phyloP scores from a whole-genome alignment of 2,797 vertebrate species.

The Tarsius wallacei region DNA sequence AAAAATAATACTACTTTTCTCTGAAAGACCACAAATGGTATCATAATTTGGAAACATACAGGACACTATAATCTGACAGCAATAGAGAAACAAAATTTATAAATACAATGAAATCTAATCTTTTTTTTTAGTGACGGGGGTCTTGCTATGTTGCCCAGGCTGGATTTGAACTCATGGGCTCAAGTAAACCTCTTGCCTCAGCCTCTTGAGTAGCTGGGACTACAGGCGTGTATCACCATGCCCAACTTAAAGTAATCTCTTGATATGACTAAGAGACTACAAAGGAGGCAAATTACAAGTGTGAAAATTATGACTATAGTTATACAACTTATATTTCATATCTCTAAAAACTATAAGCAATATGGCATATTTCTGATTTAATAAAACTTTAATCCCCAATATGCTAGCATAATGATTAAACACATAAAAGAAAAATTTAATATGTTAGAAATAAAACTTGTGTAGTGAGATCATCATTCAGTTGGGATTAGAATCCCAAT shows the following conservation, averaged over 20 bases:
- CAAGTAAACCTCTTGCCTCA: too few species aligned
- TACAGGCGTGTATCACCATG: too few species aligned
- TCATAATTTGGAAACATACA: neutral
- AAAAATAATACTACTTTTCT: neutral
- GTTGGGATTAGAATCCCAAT: neutral
- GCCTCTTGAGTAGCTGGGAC: too few species aligned
- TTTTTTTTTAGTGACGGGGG: too few species aligned
- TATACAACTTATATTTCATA: neutral
- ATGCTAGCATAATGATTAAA: neutral
- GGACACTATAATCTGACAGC: neutral
- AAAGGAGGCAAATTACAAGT: neutral
- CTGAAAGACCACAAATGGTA: conserved; percentile 32
- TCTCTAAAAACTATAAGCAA: conserved; percentile 37
- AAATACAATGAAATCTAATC: conserved; percentile 11
- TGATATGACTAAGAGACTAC: neutral
- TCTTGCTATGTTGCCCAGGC: too few species aligned
- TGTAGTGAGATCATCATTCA: neutral
- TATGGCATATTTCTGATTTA: neutral
- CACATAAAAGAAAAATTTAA: neutral
- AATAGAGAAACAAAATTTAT: neutral
- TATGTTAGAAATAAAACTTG: neutral
- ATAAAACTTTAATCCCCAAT: conserved; percentile 53
- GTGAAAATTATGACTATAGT: neutral
- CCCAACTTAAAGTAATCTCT: neutral
- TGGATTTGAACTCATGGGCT: too few species aligned